A percentile compares a stretch with the other conserved stretches of the same genome.
Conservation (phyloP, 2,888 invertebrate species). For the Tuta absoluta region DNA sequence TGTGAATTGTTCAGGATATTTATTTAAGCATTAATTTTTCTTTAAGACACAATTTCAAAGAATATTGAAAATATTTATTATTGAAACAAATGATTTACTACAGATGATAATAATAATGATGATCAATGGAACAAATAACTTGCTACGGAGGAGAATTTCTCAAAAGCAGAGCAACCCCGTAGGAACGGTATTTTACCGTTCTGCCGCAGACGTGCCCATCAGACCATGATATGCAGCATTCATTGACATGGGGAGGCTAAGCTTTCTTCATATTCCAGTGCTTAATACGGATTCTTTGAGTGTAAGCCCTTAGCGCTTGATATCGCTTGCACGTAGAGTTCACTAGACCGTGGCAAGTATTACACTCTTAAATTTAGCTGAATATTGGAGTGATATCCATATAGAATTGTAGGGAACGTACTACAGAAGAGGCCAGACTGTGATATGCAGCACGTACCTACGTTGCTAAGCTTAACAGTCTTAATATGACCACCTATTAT, state of each 20-base stretch:
- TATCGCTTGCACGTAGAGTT: slow-evolving; percentile 11
- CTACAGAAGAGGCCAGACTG: too few relatives aligned
- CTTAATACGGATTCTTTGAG: neutral
- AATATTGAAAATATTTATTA: neutral
- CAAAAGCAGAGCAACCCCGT: neutral
- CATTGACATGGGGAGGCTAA: slow-evolving; percentile 6
- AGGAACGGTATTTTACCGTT: slow-evolving; percentile 10
- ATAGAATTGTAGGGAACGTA: slow-evolving; percentile 10
- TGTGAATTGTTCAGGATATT: too few relatives aligned
- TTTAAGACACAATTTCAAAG: too few relatives aligned
- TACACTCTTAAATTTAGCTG: neutral
- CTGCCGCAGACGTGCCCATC: neutral
- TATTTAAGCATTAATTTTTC: too few relatives aligned
- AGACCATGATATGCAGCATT: slow-evolving; percentile 8
- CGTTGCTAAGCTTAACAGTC: too few relatives aligned
- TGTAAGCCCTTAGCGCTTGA: slow-evolving; percentile 3
- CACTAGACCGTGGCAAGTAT: neutral
- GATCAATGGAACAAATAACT: neutral
- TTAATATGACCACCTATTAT: too few relatives aligned
- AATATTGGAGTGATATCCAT: slow-evolving; percentile 13
- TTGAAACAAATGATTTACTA: neutral
- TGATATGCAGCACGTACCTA: too few relatives aligned
- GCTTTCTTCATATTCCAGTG: slow-evolving; percentile 2
- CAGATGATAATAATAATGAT: neutral
- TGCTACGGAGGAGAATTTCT: neutral